Evolutionary conservation across 2,888 invertebrate genomes (phyloP), one percentile per base, ranked within the genome.

Genomic region (Clusia tigrina): DNA sequence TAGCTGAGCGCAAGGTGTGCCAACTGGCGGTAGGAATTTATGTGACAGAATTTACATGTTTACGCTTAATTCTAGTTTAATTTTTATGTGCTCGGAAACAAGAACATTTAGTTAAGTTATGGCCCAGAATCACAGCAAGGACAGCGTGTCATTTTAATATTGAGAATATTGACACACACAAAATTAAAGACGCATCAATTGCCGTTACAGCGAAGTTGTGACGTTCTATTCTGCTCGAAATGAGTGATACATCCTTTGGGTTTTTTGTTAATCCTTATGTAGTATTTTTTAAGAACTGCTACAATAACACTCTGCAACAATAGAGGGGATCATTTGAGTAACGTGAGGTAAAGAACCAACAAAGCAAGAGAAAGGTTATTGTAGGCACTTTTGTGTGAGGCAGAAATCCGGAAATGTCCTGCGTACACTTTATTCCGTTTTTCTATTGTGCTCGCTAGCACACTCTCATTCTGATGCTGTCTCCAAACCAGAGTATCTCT

Each of bases 401-500:
- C 71, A 72, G 69, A 67, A 74, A 77, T 77, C 79, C 78, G 78
- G 78, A 78, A 78, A 72, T 78, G 79, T 78, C 78, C 79, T 76
- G 71, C 68, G 61, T 72, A 74, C 71, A 67, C 73, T 63, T 66
- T 64, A 65, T 51, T 59, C 58, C 63, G 63, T 66, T 63, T 37
- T 12, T 38, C 24, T 53, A 54, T 20, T 32, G 32, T 32, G 32
- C 32, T 32, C 32, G 12, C 32, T 32, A 12, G 32, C 32, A 32
- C 12, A n/a, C n/a, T 32, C 32, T 9, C 32, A 32, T 12, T 32
- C 12, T 9, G 6, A 32, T 12, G 12, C 32, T 6, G 32, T 6
- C 32, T 9, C 32, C 6, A 32, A 32, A 32, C 6, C 32, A n/a
- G n/a, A n/a, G n/a, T n/a, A n/a, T n/a, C n/a, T n/a, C n/a, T n/a